These are phyloP conservation scores for Styela plicata DNA, from an alignment of 23 tunicate species.

Conservation along the genomic window DNA sequence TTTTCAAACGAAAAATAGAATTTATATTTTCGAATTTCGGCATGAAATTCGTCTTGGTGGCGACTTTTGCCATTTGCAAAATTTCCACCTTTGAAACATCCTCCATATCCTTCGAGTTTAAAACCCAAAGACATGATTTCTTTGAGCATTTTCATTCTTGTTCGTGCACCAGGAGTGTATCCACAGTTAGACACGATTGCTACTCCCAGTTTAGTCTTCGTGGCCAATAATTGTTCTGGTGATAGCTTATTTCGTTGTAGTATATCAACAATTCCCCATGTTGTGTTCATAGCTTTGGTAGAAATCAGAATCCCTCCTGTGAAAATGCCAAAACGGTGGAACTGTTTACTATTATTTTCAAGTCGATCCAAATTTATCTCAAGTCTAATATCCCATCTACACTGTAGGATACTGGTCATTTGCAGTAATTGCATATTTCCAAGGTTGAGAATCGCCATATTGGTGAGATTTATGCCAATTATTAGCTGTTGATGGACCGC, in stretches of 20 bases:
- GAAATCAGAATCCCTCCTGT: neutral
- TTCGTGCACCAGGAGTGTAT: neutral
- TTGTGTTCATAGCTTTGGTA: neutral
- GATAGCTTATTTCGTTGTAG: neutral
- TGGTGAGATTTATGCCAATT: too few relatives aligned
- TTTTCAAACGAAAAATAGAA: neutral
- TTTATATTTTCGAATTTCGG: neutral
- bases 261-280: neutral
- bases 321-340: too few relatives aligned
- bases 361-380: too few relatives aligned
- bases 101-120: neutral
- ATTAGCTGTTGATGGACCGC: too few relatives aligned
- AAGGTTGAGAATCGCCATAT: too few relatives aligned
- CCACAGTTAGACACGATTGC: neutral
- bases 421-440: too few relatives aligned
- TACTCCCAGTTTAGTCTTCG: neutral
- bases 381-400: too few relatives aligned
- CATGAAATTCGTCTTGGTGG: neutral
- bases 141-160: neutral
- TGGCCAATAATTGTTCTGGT: neutral
- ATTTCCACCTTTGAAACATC: neutral
- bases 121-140: neutral
- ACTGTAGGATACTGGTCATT: too few relatives aligned
- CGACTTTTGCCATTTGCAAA: neutral
- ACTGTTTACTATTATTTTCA: too few relatives aligned